Evolutionary conservation across 2,888 invertebrate species (phyloP).

Genomic region (Synergus umbraculus): DNA sequence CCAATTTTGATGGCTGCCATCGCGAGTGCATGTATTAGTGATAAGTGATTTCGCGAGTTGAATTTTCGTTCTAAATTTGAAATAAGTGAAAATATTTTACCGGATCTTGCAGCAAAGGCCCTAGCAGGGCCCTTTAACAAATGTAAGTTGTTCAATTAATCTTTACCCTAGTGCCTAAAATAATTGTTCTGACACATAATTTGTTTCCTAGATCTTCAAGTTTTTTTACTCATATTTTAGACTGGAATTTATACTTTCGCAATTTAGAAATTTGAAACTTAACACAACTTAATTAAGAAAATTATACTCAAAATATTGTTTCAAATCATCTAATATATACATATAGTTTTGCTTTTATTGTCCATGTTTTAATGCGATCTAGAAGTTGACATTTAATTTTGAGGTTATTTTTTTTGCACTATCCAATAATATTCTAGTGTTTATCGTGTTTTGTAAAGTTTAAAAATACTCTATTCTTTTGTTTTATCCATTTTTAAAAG

Average conservation of each 20-base stretch:
- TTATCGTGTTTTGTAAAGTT: background rate
- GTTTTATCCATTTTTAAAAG: background rate
- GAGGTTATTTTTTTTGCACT: conserved; percentile 38
- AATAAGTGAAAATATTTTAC: conserved; percentile 51
- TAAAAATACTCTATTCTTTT: background rate
- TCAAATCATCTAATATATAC: background rate
- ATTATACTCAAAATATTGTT: background rate
- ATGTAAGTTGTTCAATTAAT: conserved; percentile 58
- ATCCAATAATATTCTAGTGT: background rate
- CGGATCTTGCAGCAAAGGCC: conserved; percentile 49
- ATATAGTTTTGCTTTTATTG: background rate
- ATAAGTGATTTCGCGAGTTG: conserved; percentile 66
- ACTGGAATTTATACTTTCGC: conserved; percentile 1
- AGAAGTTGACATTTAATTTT: background rate
- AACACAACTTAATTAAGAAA: background rate
- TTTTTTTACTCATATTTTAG: conserved; percentile 13
- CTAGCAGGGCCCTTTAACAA: conserved; percentile 54
- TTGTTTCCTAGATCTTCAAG: background rate
- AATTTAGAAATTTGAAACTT: background rate
- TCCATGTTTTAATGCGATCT: background rate
- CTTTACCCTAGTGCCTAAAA: background rate
- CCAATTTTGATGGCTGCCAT: conserved; percentile 47
- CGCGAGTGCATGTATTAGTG: conserved; percentile 67
- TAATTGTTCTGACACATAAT: background rate
- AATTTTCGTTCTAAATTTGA: conserved; percentile 59